Percentiles rank a stretch among this genome's conserved stretches.
Conservation (phyloP, 2,888 invertebrate genomes). For the Tipula lateralis region DNA sequence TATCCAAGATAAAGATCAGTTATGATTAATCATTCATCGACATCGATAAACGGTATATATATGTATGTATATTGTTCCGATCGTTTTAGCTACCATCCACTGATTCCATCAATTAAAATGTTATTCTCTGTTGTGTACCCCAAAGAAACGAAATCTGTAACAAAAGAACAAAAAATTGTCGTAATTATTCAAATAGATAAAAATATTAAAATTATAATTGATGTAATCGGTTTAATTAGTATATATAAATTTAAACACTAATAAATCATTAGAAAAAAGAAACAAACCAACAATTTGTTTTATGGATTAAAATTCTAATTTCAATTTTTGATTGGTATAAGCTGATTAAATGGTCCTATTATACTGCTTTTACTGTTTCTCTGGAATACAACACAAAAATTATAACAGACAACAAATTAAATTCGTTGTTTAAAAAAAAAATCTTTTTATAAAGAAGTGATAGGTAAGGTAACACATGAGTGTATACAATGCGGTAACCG, state of each 20-base stretch:
- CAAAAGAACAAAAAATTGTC: not conserved
- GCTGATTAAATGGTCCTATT: slow-evolving; percentile 24
- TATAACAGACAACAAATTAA: not conserved
- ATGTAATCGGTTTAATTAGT: slow-evolving; percentile 19
- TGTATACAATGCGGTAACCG: not conserved
- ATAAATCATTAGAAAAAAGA: slow-evolving; percentile 3
- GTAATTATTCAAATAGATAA: not conserved
- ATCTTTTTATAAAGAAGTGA: not conserved
- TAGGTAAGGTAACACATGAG: not conserved
- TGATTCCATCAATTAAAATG: not conserved
- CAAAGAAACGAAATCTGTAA: not conserved
- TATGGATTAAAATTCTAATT: slow-evolving; percentile 15
- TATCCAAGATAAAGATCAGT: not conserved
- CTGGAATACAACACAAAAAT: not conserved
- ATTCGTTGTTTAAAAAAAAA: not conserved
- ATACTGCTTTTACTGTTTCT: not conserved
- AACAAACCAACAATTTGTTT: not conserved
- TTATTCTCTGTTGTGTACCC: not conserved
- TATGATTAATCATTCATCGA: not conserved
- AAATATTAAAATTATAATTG: not conserved
- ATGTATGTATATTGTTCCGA: not conserved
- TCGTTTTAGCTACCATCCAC: not conserved
- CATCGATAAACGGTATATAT: not conserved
- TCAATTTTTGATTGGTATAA: slow-evolving; percentile 19
- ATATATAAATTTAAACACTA: not conserved